These are phyloP conservation scores for Mormyrus iriodes DNA, from an alignment of 2,113 vertebrate genomes.

Conservation along the genomic window DNA sequence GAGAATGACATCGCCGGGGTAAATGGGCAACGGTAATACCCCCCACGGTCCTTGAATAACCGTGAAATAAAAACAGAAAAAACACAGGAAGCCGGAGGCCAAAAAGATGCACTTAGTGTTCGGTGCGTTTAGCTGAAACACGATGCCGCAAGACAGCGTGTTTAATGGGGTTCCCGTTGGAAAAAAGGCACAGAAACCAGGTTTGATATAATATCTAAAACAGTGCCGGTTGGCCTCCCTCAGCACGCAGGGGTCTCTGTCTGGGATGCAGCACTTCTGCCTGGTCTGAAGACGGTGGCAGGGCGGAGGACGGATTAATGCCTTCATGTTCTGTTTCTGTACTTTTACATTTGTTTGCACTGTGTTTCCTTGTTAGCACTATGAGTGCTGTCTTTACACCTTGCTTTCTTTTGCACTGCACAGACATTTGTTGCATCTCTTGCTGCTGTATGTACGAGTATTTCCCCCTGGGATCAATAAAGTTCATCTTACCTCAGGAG, in stretches of 20 bases:
- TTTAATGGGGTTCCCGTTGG: not conserved
- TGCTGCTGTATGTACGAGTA: not conserved
- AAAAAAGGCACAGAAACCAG: not conserved
- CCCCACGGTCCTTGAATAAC: not conserved
- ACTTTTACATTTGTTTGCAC: not conserved
- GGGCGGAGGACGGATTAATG: not conserved
- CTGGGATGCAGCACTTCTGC: not conserved
- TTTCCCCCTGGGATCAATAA: not conserved
- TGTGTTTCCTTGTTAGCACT: not conserved
- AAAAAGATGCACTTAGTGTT: constrained; percentile 3
- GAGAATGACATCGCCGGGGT: not conserved
- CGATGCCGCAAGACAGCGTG: not conserved
- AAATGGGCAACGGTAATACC: not conserved
- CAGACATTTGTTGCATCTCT: not conserved
- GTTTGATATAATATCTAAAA: constrained; percentile 12
- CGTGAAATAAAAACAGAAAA: not conserved
- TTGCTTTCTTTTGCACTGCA: not conserved
- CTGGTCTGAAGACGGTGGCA: not conserved
- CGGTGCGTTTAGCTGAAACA: not conserved
- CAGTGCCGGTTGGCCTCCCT: not conserved
- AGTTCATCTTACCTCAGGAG: not conserved
- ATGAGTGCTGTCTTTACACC: not conserved
- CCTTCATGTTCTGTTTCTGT: not conserved
- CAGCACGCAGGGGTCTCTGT: too few relatives aligned
- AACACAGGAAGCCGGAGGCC: not conserved